A percentile compares a stretch with the other conserved stretches of the same genome.
phyloP scores from a whole-genome alignment of 2,113 vertebrate genomes.

The Amphilophus citrinellus region DNA sequence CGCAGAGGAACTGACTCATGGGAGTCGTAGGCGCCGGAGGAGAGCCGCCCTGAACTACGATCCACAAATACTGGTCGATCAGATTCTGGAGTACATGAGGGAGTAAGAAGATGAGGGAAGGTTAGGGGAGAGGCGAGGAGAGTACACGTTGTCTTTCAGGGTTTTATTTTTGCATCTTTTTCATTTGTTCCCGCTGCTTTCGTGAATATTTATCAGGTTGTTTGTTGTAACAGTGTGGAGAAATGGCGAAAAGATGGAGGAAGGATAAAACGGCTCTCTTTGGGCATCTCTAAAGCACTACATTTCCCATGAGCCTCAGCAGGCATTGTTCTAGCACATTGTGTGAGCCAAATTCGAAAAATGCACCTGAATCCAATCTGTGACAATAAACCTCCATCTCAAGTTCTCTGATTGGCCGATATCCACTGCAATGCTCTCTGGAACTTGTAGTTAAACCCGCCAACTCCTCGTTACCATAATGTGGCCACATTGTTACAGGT shows the following conservation, averaged over 20 bases:
- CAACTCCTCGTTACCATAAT: neutral
- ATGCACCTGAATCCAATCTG: neutral
- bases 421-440: constrained; percentile 14
- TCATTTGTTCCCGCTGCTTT: constrained; percentile 40
- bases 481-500: neutral
- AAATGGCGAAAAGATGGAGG: neutral
- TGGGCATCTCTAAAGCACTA: constrained; percentile 3
- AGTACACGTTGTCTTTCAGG: neutral
- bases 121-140: neutral
- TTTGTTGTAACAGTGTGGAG: constrained; percentile 9
- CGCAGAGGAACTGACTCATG: constrained; percentile 52
- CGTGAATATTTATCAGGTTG: constrained; percentile 30
- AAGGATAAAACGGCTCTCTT: neutral
- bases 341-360: neutral
- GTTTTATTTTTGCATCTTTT: constrained; percentile 12
- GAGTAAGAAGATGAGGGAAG: constrained; percentile 46
- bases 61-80: constrained; percentile 75
- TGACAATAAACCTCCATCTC: neutral
- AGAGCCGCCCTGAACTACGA: constrained; percentile 68
- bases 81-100: constrained; percentile 78
- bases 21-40: constrained; percentile 67
- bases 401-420: constrained; percentile 30
- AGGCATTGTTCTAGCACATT: neutral
- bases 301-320: constrained; percentile 33
- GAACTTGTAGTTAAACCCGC: neutral